Evolutionary conservation across 2,113 vertebrate genomes (phyloP), one percentile per base, ranked within the genome.

Genomic region (Oenanthe melanoleuca): DNA sequence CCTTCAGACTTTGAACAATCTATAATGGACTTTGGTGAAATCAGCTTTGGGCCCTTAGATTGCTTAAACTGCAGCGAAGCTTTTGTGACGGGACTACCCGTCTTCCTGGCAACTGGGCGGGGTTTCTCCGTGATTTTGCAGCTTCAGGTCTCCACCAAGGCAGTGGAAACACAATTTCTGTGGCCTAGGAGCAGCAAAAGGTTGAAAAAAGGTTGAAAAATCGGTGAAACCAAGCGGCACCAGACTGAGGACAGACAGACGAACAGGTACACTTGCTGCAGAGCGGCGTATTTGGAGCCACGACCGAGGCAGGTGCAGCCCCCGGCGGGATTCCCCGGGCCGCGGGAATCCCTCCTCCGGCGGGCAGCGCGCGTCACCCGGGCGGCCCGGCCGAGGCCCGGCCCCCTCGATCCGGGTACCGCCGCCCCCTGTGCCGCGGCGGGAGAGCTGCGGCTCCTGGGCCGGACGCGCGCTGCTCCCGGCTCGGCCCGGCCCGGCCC

Each of bases 331-430:
- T 0, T 17, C 44, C 50, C 77, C 1, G 7, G 8, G 17, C 75
- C 0, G 34, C 59, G 37, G 75, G 59, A 33, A 65, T 42, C 26
- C 42, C 75, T 50, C 50, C 59, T 50, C 59, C 66, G 1, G 6
- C 14, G 25, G 57, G 59, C 25, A 64, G 31, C 24, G 25, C 56
- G 49, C 74, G 40, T 63, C 56, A 40, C 47, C 45, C 45, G 37
- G 21, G 11, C 71, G 22, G 63, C 37, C 26, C 55, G 18, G 82
- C 53, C 24, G 15, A 66, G 22, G 29, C 73, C 77, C 61, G 57
- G 28, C 95, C 78, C 88, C 57, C 78, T 94, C 47, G 60, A 94
- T 75, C 85, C 85, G 86, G 92, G 90, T 80, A 89, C 53, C 20
- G 8, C 61, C 74, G 11, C 50, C 6, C 47, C 42, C 42, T 31